A percentile compares a stretch with the other conserved stretches of the same genome.
Conservation (phyloP, 2,113 vertebrate genomes). For the Corythoichthys haematopterus region DNA sequence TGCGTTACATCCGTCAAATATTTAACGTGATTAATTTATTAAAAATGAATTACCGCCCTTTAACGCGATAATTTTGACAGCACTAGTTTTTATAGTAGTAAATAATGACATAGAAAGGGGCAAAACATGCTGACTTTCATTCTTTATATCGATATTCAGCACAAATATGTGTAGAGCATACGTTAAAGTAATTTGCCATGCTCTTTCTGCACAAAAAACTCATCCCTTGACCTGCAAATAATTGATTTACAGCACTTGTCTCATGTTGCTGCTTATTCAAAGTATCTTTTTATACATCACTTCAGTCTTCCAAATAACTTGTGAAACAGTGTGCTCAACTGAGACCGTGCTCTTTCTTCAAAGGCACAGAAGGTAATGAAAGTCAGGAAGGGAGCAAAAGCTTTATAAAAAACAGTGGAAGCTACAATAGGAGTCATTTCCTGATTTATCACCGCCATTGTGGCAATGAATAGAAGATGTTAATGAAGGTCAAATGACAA, state of each 20-base stretch:
- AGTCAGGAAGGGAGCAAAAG: slow-evolving; percentile 38
- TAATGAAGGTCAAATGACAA: slow-evolving; percentile 69
- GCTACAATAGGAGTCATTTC: slow-evolving; percentile 55
- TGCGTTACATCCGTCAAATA: no score
- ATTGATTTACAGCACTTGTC: not conserved
- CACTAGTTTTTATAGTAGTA: no score
- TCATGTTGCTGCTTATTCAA: not conserved
- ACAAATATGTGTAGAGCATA: no score
- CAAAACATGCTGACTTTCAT: no score
- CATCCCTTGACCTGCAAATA: not conserved
- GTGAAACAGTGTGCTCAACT: slow-evolving; percentile 28
- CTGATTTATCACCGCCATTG: slow-evolving; percentile 54
- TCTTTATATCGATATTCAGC: no score
- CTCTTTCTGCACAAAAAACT: not conserved
- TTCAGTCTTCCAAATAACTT: slow-evolving; percentile 20
- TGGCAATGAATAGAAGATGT: slow-evolving; percentile 55
- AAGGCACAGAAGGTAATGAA: slow-evolving; percentile 54
- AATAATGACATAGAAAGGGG: no score
- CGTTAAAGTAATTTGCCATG: not conserved
- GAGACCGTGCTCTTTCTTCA: slow-evolving; percentile 39
- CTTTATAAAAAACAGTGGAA: slow-evolving; percentile 22
- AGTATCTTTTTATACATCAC: not conserved
- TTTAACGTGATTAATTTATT: no score
- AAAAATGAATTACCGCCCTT: no score
- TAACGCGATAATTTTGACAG: no score